phyloP scores from a whole-genome alignment of 2,113 vertebrate species.

The Pionites leucogaster region DNA sequence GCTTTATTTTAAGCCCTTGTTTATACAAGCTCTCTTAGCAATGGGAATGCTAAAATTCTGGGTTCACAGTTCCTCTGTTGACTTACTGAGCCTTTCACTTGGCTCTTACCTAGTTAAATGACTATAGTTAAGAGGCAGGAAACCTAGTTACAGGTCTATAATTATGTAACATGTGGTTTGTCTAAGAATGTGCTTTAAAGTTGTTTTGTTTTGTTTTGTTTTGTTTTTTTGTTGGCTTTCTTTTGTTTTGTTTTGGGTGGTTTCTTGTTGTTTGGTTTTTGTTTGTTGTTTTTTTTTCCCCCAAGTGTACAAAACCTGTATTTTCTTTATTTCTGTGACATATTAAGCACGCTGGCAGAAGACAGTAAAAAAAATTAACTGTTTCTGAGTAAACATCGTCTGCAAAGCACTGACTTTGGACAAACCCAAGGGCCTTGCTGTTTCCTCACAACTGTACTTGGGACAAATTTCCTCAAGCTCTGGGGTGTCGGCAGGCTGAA shows the following conservation, averaged over 20 bases:
- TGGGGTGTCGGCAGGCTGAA: background rate
- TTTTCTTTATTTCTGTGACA: background rate
- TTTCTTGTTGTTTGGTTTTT: background rate
- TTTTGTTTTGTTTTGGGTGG: background rate
- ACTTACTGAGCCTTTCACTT: constrained; percentile 38
- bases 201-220: background rate
- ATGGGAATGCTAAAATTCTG: constrained; percentile 60
- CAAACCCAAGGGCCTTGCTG: background rate
- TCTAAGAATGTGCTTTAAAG: constrained; percentile 6
- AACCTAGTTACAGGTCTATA: constrained; percentile 59
- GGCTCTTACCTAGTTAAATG: constrained; percentile 55
- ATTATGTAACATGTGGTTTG: constrained; percentile 56
- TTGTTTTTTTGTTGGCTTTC: background rate
- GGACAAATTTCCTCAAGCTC: background rate
- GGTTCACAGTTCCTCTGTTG: constrained; percentile 54
- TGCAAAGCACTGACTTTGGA: background rate
- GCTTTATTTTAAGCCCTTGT: constrained; percentile 65
- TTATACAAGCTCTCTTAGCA: constrained; percentile 58
- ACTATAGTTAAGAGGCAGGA: constrained; percentile 56
- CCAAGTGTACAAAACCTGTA: background rate
- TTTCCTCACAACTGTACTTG: background rate
- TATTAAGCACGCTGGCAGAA: background rate
- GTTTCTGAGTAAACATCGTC: background rate
- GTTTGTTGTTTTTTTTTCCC: background rate
- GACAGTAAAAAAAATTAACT: background rate